Evolutionary conservation across 1,140 invertebrate species (phyloP).

Genomic region (Achatina immaculata): DNA sequence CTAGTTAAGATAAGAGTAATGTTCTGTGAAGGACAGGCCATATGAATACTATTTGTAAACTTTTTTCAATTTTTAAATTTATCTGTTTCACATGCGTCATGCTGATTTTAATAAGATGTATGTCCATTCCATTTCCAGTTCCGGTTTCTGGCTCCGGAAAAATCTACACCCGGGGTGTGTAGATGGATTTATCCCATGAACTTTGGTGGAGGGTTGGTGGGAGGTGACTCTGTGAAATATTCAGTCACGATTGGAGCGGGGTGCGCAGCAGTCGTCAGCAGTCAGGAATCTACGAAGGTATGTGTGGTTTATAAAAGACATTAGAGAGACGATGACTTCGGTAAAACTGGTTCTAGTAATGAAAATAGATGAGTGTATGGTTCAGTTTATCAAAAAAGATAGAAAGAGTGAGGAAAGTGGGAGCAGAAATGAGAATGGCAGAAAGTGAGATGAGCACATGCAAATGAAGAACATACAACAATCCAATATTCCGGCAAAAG

Average conservation of each 20-base stretch:
- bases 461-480: too few species aligned
- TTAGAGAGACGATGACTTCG: too few species aligned
- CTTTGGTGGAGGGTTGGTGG: slow-evolving; percentile 65
- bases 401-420: too few species aligned
- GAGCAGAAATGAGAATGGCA: too few species aligned
- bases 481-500: too few species aligned
- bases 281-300: slow-evolving; percentile 64
- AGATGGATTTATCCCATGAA: slow-evolving; percentile 59
- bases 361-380: too few species aligned
- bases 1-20: neutral
- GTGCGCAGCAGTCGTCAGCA: slow-evolving; percentile 56
- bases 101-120: neutral
- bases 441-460: too few species aligned
- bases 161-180: slow-evolving; percentile 45
- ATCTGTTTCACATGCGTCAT: too few species aligned
- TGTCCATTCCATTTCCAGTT: slow-evolving; percentile 48
- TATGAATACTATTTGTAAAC: neutral
- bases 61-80: neutral
- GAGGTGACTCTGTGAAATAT: slow-evolving; percentile 56
- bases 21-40: neutral
- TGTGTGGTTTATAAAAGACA: too few species aligned
- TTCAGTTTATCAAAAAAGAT: too few species aligned
- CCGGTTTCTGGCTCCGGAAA: slow-evolving; percentile 50
- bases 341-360: too few species aligned
- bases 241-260: slow-evolving; percentile 45